Evolutionary conservation across 2,888 invertebrate species (phyloP), one percentile per base, ranked within the genome.

Genomic region (Opisthograptis luteolata): DNA sequence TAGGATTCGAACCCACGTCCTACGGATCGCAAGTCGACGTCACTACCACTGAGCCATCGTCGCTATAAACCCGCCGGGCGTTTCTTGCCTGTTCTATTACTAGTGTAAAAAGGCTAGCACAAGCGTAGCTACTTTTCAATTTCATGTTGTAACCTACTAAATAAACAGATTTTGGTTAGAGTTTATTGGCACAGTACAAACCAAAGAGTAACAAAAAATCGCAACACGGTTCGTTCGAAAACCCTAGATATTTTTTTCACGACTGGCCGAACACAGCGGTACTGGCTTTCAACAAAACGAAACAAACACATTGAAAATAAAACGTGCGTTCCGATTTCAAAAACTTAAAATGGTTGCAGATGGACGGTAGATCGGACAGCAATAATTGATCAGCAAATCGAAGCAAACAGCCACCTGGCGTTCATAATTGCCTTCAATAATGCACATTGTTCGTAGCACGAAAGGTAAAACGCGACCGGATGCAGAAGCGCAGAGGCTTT

Each of bases 361-460:
- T 31, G 58, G 49, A 48, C 50, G 51, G 53, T 60, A 59, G 55
- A 66, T 64, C 62, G 59, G 61, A 62, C 53, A 62, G 73, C 69
- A 80, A 84, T 86, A 84, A 84, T 84, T 83, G 82, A 84, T 81
- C 79, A 79, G 79, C 71, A 79, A 80, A 80, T 81, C 79, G 79
- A 75, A 69, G 79, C 69, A 80, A 81, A 81, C 82, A 77, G 68
- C 75, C 81, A 82, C 79, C 82, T 82, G 82, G 62, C 68, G 70
- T 64, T 73, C 78, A 77, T 79, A 81, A 86, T 84, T 83, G 83
- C 76, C 80, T 76, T 79, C 80, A 80, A 83, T 84, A 84, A 84
- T 84, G 81, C 80, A n/a, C n/a, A 84, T 77, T 74, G 79, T 78
- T 73, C 66, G 61, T 58, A 62, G 73, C 83, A 83, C 83, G 83